Evolutionary conservation across 2,797 vertebrate species (phyloP), one percentile per base, ranked within the genome.

Genomic region (Sebastes alutus): DNA sequence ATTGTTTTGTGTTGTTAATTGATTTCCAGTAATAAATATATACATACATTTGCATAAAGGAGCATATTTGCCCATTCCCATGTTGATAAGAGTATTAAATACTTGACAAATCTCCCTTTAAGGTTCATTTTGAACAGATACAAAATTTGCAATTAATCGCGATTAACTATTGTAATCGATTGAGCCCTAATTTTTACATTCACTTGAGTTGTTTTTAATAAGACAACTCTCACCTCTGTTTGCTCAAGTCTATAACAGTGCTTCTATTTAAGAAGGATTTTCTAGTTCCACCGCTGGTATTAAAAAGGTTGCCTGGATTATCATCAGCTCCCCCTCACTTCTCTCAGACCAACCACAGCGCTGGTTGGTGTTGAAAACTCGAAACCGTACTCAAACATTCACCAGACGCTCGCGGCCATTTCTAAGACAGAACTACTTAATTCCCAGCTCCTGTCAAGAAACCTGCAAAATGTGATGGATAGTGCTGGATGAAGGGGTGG

Each of bases 391-490:
- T 89, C 73, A 87, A 90, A 91, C 85, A 87, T 84, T 86, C 78
- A 82, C 78, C 81, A 89, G 75, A 82, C 59, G 27, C 72, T 58
- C 62, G n/a, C 78, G 35, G 76, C 80, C 77, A 62, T 85, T 66
- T 77, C 25, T 68, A 4, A 81, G 65, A 86, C 72, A 68, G 71
- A 81, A 54, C 58, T 49, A 61, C 69, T 84, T 72, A 14, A 86
- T 72, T 86, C 73, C 60, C 78, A 64, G 70, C 75, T 80, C 80
- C 71, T 89, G 88, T 91, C 85, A 71, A 80, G 78, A 78, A 79
- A 87, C 55, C 55, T 76, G 70, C 68, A 65, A 71, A 79, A 82
- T 76, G 49, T 85, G 90, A 88, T 82, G 81, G 84, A 91, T 87
- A 66, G 76, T 20, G 52, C 64, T 84, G 72, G 74, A 73, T 35